A percentile compares a stretch with the other conserved stretches of the same genome.
phyloP scores from a whole-genome alignment of 2,113 vertebrate genomes.

The Trogon melanurus region DNA sequence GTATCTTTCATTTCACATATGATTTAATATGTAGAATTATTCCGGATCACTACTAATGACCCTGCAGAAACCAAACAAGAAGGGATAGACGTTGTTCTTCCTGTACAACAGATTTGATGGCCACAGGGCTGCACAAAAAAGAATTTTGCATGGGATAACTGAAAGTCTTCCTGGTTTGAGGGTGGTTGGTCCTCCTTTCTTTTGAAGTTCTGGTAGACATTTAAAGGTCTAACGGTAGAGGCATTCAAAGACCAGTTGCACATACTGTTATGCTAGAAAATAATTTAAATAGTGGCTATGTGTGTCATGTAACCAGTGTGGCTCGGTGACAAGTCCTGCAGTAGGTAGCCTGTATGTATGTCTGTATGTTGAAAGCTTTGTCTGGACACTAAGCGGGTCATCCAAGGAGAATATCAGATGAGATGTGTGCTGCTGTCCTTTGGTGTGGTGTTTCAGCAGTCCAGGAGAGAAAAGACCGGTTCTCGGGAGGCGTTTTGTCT shows the following conservation, averaged over 20 bases:
- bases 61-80: background rate
- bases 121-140: background rate
- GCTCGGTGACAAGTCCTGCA: background rate
- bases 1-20: background rate
- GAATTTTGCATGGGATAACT: background rate
- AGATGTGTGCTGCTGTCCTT: background rate
- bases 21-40: background rate
- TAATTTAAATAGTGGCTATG: rapidly evolving
- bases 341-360: background rate
- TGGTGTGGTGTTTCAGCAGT: background rate
- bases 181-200: background rate
- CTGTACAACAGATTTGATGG: background rate
- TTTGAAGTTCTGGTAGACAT: background rate
- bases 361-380: background rate
- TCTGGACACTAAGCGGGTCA: background rate
- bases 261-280: background rate
- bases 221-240: background rate
- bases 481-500: background rate
- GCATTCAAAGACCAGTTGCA: background rate
- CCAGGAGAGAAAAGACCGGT: background rate
- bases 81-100: background rate
- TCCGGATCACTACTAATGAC: background rate
- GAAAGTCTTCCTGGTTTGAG: background rate
- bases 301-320: background rate
- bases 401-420: background rate